Conservation (phyloP, 2,888 invertebrate species). For the Sesia apiformis region DNA sequence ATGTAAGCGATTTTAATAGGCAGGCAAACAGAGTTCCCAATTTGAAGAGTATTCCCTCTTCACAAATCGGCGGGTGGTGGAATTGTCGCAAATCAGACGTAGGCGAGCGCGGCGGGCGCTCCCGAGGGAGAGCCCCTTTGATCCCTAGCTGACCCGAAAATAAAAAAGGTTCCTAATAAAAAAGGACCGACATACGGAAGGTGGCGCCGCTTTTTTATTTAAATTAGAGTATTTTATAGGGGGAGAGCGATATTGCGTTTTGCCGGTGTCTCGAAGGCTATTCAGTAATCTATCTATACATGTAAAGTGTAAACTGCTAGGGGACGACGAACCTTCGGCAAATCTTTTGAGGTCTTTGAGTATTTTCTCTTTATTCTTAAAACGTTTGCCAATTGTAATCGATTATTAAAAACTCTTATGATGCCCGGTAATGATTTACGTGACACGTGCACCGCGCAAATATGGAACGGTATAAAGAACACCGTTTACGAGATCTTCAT, state of each 20-base stretch:
- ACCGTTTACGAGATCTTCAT: not conserved
- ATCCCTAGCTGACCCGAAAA: constrained; percentile 74
- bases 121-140: constrained; percentile 69
- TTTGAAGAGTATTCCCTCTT: constrained; percentile 67
- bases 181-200: constrained; percentile 74
- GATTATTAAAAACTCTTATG: constrained; percentile 13
- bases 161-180: constrained; percentile 74
- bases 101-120: constrained; percentile 30
- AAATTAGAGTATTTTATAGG: constrained; percentile 75
- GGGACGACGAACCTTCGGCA: constrained; percentile 44
- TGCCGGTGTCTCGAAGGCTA: constrained; percentile 62
- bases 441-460: constrained; percentile 7
- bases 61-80: constrained; percentile 67
- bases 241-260: constrained; percentile 71
- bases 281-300: constrained; percentile 48
- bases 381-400: constrained; percentile 29
- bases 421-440: constrained; percentile 16
- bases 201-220: constrained; percentile 75
- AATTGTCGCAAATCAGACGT: constrained; percentile 67
- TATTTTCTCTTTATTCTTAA: constrained; percentile 7
- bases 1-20: constrained; percentile 68
- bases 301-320: constrained; percentile 37
- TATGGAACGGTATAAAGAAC: constrained; percentile 12
- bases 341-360: constrained; percentile 36
- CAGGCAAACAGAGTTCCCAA: constrained; percentile 60